Percentiles rank a stretch among this genome's conserved stretches.
Evolutionary conservation across 2,888 invertebrate species (phyloP).

Genomic region (Campopleginae sp.): DNA sequence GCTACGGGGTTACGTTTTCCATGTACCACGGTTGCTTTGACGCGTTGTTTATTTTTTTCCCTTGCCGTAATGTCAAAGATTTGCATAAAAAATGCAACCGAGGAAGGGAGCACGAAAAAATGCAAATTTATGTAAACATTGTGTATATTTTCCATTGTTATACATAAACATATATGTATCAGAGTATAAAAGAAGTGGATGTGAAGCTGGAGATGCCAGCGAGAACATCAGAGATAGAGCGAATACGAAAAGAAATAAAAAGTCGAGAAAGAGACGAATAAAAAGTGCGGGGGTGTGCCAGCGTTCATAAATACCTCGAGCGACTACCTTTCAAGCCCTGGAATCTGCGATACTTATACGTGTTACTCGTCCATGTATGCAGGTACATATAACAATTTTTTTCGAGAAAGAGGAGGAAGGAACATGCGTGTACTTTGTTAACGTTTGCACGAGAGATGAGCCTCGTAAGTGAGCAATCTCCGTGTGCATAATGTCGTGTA

Average conservation of each 20-base stretch:
- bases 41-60: neutral
- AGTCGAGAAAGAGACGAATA: conserved; percentile 17
- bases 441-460: conserved; percentile 44
- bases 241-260: conserved; percentile 37
- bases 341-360: conserved; percentile 58
- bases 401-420: neutral
- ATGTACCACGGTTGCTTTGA: neutral
- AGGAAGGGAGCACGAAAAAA: conserved; percentile 58
- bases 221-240: conserved; percentile 41
- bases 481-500: conserved; percentile 35
- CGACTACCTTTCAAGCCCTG: conserved; percentile 67
- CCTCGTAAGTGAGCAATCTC: conserved; percentile 60
- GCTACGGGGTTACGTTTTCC: neutral
- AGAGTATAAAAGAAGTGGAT: conserved; percentile 13
- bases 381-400: conserved; percentile 12
- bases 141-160: conserved; percentile 66
- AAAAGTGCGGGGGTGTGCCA: conserved; percentile 61
- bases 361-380: conserved; percentile 6
- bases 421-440: conserved; percentile 53
- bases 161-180: conserved; percentile 58
- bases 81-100: conserved; percentile 72
- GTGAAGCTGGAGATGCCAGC: conserved; percentile 37
- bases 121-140: conserved; percentile 76
- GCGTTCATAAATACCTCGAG: conserved; percentile 68
- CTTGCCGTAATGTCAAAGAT: conserved; percentile 50